These are phyloP conservation scores for Malacoctenus gilli DNA, from an alignment of 2,797 vertebrate species.

Conservation along the genomic window DNA sequence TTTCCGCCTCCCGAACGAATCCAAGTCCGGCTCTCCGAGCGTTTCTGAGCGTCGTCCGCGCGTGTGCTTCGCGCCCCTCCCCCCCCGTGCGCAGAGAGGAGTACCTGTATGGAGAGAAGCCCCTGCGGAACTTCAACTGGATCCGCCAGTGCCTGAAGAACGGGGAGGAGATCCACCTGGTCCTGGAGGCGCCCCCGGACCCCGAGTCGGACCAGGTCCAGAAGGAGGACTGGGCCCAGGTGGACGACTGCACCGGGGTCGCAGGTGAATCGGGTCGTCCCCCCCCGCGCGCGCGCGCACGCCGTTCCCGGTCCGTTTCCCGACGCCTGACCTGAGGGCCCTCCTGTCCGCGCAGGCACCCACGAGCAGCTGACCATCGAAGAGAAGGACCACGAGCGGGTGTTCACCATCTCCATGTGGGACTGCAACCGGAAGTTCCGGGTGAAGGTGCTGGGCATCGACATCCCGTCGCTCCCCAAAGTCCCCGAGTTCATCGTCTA, in stretches of 20 bases:
- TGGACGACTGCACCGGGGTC: constrained; percentile 95
- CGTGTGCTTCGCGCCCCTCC: too few relatives aligned
- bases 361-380: constrained; percentile 95
- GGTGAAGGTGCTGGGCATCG: constrained; percentile 94
- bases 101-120: constrained; percentile 89
- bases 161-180: constrained; percentile 93
- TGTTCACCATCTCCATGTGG: constrained; percentile 98
- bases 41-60: too few relatives aligned
- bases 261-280: too few relatives aligned
- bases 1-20: too few relatives aligned
- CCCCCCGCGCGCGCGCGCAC: too few relatives aligned
- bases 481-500: constrained; percentile 91
- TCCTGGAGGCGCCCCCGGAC: constrained; percentile 88
- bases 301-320: too few relatives aligned
- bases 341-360: constrained; percentile 81
- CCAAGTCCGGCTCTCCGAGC: too few relatives aligned
- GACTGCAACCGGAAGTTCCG: constrained; percentile 96
- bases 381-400: constrained; percentile 93
- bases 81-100: constrained; percentile 85
- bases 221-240: constrained; percentile 96
- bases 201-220: constrained; percentile 87
- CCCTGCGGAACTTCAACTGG: constrained; percentile 94
- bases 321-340: neutral
- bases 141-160: constrained; percentile 95
- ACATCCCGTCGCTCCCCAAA: constrained; percentile 91